Conservation (phyloP, 2,113 vertebrate genomes). For the Nothocercus nigrocapillus region DNA sequence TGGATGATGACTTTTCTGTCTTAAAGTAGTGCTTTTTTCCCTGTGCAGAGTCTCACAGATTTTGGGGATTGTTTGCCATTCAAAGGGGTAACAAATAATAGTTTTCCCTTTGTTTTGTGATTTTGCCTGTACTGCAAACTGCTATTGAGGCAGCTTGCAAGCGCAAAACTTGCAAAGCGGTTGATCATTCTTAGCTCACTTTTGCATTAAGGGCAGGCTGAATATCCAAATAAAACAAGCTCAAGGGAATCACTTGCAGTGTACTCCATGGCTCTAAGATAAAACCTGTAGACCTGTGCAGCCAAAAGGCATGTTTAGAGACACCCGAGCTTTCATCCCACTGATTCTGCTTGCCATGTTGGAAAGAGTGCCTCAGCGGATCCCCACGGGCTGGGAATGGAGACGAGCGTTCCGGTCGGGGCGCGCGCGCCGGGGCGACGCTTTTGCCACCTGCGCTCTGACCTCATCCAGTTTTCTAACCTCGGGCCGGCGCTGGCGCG, state of each 20-base stretch:
- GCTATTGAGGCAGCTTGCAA: neutral
- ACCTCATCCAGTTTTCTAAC: neutral
- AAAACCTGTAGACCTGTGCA: neutral
- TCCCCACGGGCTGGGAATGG: neutral
- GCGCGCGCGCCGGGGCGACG: neutral
- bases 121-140: neutral
- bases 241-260: neutral
- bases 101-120: neutral
- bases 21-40: neutral
- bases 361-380: neutral
- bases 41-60: neutral
- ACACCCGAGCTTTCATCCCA: neutral
- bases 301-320: neutral
- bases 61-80: neutral
- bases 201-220: neutral
- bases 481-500: neutral
- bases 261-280: neutral
- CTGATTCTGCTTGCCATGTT: neutral
- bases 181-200: neutral
- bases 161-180: neutral
- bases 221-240: neutral
- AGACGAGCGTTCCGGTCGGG: neutral
- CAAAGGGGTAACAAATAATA: neutral
- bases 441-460: fast-evolving
- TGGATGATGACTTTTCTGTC: too few species aligned